A percentile compares a stretch with the other conserved stretches of the same genome.
phyloP scores from a whole-genome alignment of 2,113 vertebrate genomes.

The Brachyhypopomus gauderio region DNA sequence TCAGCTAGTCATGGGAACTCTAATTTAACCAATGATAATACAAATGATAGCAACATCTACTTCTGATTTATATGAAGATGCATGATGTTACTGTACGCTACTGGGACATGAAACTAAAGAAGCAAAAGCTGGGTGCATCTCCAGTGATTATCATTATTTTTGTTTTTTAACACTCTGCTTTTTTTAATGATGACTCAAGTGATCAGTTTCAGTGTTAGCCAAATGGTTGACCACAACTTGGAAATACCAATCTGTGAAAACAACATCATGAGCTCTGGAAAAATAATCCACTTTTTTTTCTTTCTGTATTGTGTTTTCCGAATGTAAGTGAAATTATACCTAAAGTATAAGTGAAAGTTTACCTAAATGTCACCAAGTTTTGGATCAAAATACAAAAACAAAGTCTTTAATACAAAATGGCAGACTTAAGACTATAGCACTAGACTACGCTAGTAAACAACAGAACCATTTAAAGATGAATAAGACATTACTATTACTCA shows the following conservation, averaged over 20 bases:
- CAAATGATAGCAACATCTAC: too few species aligned
- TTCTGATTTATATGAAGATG: not conserved
- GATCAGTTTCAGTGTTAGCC: not conserved
- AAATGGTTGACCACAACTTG: not conserved
- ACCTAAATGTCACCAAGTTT: conserved; percentile 1
- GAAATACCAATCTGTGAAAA: not conserved
- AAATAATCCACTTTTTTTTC: not conserved
- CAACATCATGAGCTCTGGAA: not conserved
- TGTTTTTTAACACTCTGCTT: too few species aligned
- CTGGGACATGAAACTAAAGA: not conserved
- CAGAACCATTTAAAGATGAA: not conserved
- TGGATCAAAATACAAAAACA: conserved; percentile 9
- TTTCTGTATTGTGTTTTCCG: not conserved
- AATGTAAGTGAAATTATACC: not conserved
- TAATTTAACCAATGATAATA: not conserved
- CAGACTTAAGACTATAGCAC: conserved; percentile 16
- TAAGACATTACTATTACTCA: conserved; percentile 13
- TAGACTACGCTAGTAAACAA: conserved; percentile 2
- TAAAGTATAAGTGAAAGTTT: too few species aligned
- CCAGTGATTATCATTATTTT: not conserved
- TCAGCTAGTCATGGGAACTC: not conserved
- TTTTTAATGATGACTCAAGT: not conserved
- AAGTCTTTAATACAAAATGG: conserved; percentile 13
- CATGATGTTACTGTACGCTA: not conserved
- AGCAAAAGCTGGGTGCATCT: not conserved